Conservation (phyloP, 2,888 invertebrate genomes). For the Drosophila barbarae region DNA sequence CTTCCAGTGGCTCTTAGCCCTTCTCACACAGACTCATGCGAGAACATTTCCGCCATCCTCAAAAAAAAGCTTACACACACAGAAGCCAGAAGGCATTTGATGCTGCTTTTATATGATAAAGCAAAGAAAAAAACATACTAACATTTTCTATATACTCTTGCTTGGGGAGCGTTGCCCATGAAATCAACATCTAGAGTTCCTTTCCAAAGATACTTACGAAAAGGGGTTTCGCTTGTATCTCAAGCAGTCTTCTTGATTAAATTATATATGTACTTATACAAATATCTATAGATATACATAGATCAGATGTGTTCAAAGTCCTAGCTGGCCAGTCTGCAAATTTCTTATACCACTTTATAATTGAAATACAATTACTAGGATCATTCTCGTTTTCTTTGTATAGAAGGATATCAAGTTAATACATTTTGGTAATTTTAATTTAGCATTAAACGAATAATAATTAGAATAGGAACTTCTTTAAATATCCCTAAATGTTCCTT, state of each 20-base stretch:
- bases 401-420: not conserved
- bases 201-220: not conserved
- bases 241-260: not conserved
- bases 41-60: conserved; percentile 17
- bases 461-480: not conserved
- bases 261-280: not conserved
- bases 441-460: not conserved
- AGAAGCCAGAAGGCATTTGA: conserved; percentile 15
- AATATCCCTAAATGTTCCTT: not conserved
- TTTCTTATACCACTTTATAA: too few species aligned
- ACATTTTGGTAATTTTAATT: not conserved
- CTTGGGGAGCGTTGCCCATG: not conserved
- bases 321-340: not conserved
- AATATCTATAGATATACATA: not conserved
- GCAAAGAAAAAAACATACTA: not conserved
- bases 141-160: conserved; percentile 10
- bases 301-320: not conserved
- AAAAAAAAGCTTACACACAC: conserved; percentile 10
- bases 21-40: conserved; percentile 15
- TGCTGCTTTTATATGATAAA: conserved; percentile 1
- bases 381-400: not conserved
- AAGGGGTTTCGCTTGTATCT: not conserved
- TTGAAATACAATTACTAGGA: not conserved
- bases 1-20: conserved; percentile 32
- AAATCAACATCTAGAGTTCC: not conserved